phyloP scores from a whole-genome alignment of 2,888 invertebrate species.

The Gisinianus flammeolus region DNA sequence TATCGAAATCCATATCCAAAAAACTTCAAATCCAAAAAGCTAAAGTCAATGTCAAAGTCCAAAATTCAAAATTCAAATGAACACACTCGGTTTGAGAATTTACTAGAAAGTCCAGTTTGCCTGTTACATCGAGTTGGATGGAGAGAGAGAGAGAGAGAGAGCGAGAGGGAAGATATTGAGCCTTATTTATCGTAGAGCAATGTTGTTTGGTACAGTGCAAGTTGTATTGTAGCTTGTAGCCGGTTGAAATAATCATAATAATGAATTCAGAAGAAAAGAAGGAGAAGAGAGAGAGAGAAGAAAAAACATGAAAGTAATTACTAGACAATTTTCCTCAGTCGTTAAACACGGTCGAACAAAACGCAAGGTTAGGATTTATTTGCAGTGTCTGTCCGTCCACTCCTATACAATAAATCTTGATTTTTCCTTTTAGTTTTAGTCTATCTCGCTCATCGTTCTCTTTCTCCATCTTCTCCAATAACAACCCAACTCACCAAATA shows the following conservation, averaged over 20 bases:
- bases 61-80: background rate
- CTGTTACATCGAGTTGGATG: constrained; percentile 12
- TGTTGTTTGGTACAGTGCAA: background rate
- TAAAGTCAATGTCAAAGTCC: background rate
- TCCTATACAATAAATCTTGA: constrained; percentile 18
- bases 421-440: background rate
- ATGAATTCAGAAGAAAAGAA: constrained; percentile 7
- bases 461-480: background rate
- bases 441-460: too few species aligned
- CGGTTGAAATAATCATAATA: constrained; percentile 17
- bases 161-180: constrained; percentile 19
- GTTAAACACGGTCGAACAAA: constrained; percentile 11
- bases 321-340: constrained; percentile 23
- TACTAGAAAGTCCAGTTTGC: constrained; percentile 28
- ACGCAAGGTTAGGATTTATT: constrained; percentile 17
- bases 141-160: constrained; percentile 3
- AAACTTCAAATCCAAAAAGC: too few species aligned
- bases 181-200: constrained; percentile 28
- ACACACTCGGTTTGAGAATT: background rate
- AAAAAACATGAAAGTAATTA: constrained; percentile 29
- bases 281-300: constrained; percentile 2
- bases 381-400: constrained; percentile 9
- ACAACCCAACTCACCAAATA: background rate
- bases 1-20: background rate
- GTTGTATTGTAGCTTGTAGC: background rate